Base-by-base conservation (phyloP, 2,113 vertebrate genomes). In the Pteropus alecto region DNA sequence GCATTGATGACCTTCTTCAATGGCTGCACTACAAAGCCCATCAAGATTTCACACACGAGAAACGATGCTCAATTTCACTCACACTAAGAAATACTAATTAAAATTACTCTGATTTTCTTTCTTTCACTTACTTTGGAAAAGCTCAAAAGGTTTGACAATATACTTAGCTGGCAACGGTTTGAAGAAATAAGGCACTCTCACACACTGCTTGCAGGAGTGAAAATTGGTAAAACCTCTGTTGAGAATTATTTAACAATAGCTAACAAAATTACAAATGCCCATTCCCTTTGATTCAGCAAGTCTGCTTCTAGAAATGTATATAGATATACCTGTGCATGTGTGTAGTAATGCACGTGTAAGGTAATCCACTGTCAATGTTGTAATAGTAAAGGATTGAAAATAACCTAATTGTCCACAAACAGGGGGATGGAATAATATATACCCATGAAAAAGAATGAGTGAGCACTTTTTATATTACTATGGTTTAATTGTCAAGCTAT, bases 51-150 rank as follows among this genome's bases (percentile, higher is more conserved):
- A 51, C 18, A 30, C 10, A 46, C 1, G 15, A 67, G 48, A 77
- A 46, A 76, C 28, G 35, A 84, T 15, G n/a, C 65, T 73, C 7
- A 1, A 76, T 61, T 90, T 81, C 41, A 87, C n/a, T 35, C 71
- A 88, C 5, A 54, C 38, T 58, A 86, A 67, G 26, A 77, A 84
- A 85, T n/a, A 70, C 46, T 60, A 87, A 87, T 84, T 78, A 84
- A 90, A 95, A 92, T 48, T 82, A 71, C 16, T 95, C 22, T 65
- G 61, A 26, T 82, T 86, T 51, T 86, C 88, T 85, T 86, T 67
- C 43, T 86, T 97, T 78, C 51, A 16, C 26, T 94, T 71, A 81
- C 41, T 78, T 78, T 67, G 46, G 26, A 70, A 94, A 93, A 90
- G 81, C 56, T 65, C 16, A 6, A 90, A 77, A 83, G 4, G 6